Conservation (phyloP, 1,140 invertebrate species). For the Eumeta japonica region DNA sequence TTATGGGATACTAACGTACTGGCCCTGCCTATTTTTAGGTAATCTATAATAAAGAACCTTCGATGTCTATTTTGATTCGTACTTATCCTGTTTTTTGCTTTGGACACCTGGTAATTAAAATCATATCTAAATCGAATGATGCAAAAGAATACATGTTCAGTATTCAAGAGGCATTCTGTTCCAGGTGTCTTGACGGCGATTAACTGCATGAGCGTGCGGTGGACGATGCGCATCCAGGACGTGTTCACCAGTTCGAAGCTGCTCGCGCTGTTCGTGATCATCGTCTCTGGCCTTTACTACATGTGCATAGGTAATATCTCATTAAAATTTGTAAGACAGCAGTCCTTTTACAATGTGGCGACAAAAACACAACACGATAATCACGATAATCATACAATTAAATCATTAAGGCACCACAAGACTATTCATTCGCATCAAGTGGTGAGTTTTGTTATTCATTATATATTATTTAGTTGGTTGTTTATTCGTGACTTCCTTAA, state of each 20-base stretch:
- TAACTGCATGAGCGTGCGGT: constrained; percentile 84
- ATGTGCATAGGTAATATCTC: constrained; percentile 64
- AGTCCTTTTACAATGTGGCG: constrained; percentile 2
- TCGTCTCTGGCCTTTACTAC: constrained; percentile 76
- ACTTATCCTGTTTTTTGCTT: not conserved
- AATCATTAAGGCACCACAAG: no score
- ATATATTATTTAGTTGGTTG: no score
- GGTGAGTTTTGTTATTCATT: no score
- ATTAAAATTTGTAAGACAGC: constrained; percentile 21
- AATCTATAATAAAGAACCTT: no score
- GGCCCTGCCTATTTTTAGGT: no score
- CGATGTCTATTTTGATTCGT: no score
- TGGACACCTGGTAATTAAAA: not conserved
- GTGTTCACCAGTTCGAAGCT: constrained; percentile 89
- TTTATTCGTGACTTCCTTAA: no score
- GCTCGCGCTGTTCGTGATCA: constrained; percentile 78
- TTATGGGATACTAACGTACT: no score
- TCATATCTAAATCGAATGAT: not conserved
- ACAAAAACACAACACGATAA: not conserved
- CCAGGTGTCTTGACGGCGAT: constrained; percentile 83
- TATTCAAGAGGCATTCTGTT: no score
- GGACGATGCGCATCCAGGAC: constrained; percentile 87
- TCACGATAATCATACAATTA: no score
- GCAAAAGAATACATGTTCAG: not conserved
- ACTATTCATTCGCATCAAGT: no score